These are phyloP conservation scores for Raillietiella orientalis DNA, from an alignment of 2,888 invertebrate genomes.

Conservation along the genomic window DNA sequence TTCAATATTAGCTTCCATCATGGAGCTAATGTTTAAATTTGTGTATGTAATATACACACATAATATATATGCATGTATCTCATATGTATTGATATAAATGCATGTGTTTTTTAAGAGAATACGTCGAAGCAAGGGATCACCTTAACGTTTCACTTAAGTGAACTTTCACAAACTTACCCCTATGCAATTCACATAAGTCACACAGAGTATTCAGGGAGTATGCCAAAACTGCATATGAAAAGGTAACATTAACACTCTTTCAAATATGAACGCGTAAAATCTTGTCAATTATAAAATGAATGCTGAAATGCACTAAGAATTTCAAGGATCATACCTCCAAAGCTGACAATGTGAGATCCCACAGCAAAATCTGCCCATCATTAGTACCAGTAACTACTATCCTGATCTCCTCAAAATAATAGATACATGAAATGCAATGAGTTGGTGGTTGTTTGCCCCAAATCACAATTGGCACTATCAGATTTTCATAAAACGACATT, in stretches of 20 bases:
- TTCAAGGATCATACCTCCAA: constrained; percentile 19
- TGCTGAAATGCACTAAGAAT: not conserved
- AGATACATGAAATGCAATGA: constrained; percentile 78
- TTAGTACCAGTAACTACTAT: constrained; percentile 86
- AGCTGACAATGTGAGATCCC: constrained; percentile 55
- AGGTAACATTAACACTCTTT: not conserved
- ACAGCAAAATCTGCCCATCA: constrained; percentile 90
- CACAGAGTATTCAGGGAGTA: too few species aligned
- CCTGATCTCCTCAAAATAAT: constrained; percentile 61
- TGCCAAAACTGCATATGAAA: not conserved
- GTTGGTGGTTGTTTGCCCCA: constrained; percentile 93
- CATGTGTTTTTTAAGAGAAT: too few species aligned
- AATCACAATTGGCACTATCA: constrained; percentile 83
- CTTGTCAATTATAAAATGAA: not conserved
- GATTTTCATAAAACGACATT: constrained; percentile 8
- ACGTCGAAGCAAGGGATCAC: too few species aligned
- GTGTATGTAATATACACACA: too few species aligned
- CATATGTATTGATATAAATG: too few species aligned
- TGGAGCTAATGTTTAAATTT: too few species aligned
- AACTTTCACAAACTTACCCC: too few species aligned
- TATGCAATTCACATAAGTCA: too few species aligned
- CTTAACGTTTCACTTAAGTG: too few species aligned
- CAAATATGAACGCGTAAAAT: not conserved
- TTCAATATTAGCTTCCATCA: too few species aligned
- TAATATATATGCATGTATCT: too few species aligned